phyloP scores from a whole-genome alignment of 1,140 invertebrate genomes.

The Drosophila kohkoa region DNA sequence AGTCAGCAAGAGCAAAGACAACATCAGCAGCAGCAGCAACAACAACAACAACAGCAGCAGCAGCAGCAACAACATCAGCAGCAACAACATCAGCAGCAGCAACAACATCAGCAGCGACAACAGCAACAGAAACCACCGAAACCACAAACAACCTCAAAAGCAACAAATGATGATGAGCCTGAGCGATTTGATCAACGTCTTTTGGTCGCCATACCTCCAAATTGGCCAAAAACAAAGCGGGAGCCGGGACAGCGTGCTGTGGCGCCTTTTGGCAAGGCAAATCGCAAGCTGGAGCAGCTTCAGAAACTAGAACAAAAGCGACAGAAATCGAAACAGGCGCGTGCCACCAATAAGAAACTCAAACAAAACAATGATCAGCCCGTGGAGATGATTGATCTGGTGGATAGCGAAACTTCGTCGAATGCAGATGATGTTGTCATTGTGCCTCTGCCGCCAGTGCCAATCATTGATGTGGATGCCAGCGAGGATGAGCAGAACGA shows the following conservation, averaged over 20 bases:
- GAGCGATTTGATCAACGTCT: constrained; percentile 68
- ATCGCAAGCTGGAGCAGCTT: constrained; percentile 66
- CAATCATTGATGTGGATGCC: constrained; percentile 66
- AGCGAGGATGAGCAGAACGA: constrained; percentile 41
- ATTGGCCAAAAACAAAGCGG: constrained; percentile 40
- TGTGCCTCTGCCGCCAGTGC: constrained; percentile 67
- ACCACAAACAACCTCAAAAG: constrained; percentile 35
- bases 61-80: constrained; percentile 16
- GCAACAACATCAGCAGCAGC: constrained; percentile 14
- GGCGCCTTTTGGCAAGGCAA: constrained; percentile 66
- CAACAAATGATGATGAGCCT: constrained; percentile 46
- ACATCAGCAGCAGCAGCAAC: constrained; percentile 24
- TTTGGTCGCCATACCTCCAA: constrained; percentile 60
- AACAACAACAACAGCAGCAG: constrained; percentile 35
- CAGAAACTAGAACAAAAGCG: constrained; percentile 63
- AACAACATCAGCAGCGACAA: background rate
- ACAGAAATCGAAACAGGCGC: constrained; percentile 69
- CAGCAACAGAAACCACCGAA: constrained; percentile 29
- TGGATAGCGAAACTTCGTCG: constrained; percentile 43
- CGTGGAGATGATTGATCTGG: constrained; percentile 59
- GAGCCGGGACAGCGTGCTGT: constrained; percentile 15
- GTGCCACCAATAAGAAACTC: constrained; percentile 50
- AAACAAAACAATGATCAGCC: constrained; percentile 29
- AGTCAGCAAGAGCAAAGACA: constrained; percentile 27
- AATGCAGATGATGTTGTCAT: constrained; percentile 70